Base-by-base conservation (phyloP, 2,113 vertebrate genomes). In the Castor canadensis region DNA sequence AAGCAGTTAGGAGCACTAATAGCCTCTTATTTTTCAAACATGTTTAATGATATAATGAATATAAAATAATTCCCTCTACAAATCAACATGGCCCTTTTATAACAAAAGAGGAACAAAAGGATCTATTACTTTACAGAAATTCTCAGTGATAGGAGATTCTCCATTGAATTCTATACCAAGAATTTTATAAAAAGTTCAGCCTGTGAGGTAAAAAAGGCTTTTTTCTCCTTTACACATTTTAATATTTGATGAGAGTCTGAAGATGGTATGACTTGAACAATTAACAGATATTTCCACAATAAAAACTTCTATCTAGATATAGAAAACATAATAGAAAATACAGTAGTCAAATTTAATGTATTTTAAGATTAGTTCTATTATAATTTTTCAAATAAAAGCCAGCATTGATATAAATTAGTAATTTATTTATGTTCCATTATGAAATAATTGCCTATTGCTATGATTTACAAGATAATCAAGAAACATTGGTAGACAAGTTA, bases 41-140 rank as follows among this genome's bases (percentile, higher is more conserved):
- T 76, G 24, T 72, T 84, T 95, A 93, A 94, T 93, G 96, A 86
- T 84, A 89, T 84, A 83, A 88, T 91, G 85, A 94, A 89, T 76
- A 96, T 86, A 87, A 96, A 89, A 95, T 80, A 87, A 91, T 85
- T 94, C 32, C 40, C 43, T 83, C 58, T 93, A 47, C 38, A 90
- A 82, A 95, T 94, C 69, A 93, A 87, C 40, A 88, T 62, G 40
- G 85, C 56, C 40, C 89, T 97, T 92, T 69, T 62, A 87, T 87
- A 89, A 84, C 43, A 92, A 95, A 91, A 95, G 66, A 92, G 26
- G 56, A 79, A 83, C 60, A 88, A 86, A 95, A 83, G 28, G n/a
- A 75, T 67, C 7, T 35, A 72, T 91, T 73, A 73, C 52, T 66
- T 93, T 58, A 73, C 16, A 87, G 67, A 85, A 72, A 75, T 64